Evolutionary conservation across 1,140 invertebrate species (phyloP).

Genomic region (Hyles vespertilio): DNA sequence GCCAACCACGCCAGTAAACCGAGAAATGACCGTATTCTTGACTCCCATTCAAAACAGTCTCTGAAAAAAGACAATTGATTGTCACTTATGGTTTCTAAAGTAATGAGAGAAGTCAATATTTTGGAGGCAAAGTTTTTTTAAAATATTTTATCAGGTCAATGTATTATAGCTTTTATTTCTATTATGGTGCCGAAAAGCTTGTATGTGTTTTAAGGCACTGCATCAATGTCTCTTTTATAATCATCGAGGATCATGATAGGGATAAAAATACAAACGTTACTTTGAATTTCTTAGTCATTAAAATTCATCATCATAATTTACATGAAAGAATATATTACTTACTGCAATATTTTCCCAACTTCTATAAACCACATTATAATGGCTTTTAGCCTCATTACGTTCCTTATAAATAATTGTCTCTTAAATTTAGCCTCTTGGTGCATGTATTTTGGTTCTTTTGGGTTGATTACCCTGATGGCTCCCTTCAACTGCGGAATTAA

Average conservation of each 20-base stretch:
- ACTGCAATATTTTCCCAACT: slow-evolving; percentile 94
- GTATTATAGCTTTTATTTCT: no score
- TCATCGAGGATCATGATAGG: no score
- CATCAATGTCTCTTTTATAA: no score
- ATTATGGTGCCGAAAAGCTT: no score
- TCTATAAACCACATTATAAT: slow-evolving; percentile 94
- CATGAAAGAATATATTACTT: slow-evolving; percentile 58
- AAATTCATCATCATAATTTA: not conserved
- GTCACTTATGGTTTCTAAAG: not conserved
- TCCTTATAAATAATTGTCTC: slow-evolving; percentile 93
- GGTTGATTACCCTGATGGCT: slow-evolving; percentile 94
- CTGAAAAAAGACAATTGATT: slow-evolving; percentile 71
- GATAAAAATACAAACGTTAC: no score
- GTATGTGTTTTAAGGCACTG: no score
- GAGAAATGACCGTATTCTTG: slow-evolving; percentile 88
- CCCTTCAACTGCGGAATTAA: slow-evolving; percentile 82
- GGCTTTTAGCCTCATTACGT: slow-evolving; percentile 94
- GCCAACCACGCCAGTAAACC: slow-evolving; percentile 91
- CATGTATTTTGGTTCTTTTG: slow-evolving; percentile 97
- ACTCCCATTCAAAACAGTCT: slow-evolving; percentile 99
- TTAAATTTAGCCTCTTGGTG: slow-evolving; percentile 97
- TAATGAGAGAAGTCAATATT: no score
- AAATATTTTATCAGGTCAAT: no score
- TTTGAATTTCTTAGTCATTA: no score
- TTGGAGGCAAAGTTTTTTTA: no score